Evolutionary conservation across 2,888 invertebrate species (phyloP).

Genomic region (Ectemnius lituratus): DNA sequence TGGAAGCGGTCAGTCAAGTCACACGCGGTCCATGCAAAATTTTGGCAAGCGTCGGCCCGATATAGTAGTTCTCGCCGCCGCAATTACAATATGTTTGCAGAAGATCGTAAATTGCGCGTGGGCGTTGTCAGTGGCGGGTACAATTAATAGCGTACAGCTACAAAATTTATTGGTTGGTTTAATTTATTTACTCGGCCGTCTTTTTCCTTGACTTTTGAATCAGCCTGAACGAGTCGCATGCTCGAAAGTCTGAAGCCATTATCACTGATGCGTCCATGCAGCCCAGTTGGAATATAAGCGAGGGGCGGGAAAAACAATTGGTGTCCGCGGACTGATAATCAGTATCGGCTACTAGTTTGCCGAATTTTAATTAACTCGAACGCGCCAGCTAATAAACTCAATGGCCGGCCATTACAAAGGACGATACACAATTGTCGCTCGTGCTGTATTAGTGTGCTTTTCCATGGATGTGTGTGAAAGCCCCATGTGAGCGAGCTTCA

Average conservation of each 20-base stretch:
- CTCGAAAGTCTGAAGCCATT: too few species aligned
- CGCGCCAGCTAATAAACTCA: slow-evolving; percentile 7
- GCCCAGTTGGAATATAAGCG: background rate
- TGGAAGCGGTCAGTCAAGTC: too few species aligned
- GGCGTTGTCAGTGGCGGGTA: slow-evolving; percentile 23
- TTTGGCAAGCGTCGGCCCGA: slow-evolving; percentile 34
- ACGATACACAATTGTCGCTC: slow-evolving; percentile 18
- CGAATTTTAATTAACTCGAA: slow-evolving; percentile 16
- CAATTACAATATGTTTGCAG: slow-evolving; percentile 43
- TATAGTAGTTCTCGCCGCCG: slow-evolving; percentile 13
- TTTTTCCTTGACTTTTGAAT: slow-evolving; percentile 16
- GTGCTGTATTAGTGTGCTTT: too few species aligned
- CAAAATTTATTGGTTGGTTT: slow-evolving; percentile 48
- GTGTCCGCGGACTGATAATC: background rate
- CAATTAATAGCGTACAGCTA: slow-evolving; percentile 47
- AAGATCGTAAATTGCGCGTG: slow-evolving; percentile 43
- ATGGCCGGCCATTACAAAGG: slow-evolving; percentile 11
- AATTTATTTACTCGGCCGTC: slow-evolving; percentile 46
- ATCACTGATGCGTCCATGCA: too few species aligned
- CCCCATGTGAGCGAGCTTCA: background rate
- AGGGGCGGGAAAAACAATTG: background rate
- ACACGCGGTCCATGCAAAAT: slow-evolving; percentile 23
- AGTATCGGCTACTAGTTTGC: background rate
- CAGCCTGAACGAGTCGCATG: too few species aligned
- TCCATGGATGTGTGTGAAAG: too few species aligned